Base-by-base conservation (phyloP, 2,113 vertebrate species). In the Polypterus senegalus region DNA sequence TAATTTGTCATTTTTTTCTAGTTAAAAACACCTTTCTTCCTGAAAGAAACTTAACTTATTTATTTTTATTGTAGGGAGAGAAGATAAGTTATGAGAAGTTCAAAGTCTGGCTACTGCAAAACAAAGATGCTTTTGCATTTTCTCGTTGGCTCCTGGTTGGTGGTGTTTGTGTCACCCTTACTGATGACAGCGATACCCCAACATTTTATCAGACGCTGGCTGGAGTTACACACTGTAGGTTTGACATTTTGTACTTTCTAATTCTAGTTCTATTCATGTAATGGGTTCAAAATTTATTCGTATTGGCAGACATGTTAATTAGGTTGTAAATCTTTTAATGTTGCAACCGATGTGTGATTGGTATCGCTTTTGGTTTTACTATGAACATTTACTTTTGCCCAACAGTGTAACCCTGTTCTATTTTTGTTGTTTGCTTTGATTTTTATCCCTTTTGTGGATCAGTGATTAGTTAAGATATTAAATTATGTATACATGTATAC, bases 151-250 rank as follows among this genome's bases (percentile, higher is more conserved):
- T 99, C 9, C 86, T 99, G 1, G 97, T 95, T 3, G 93, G 91
- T 64, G 92, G 94, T 54, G 91, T 97, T 1, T 97, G 92, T 7
- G 94, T 98, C 63, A 99, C 95, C 0, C 92, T 99, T 66, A 97
- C 96, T 0, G 94, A 98, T 63, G 95, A 99, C 70, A 99, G 94
- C 4, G 96, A 99, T 80, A 98, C 96, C 10, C 96, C 96, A 59
- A 99, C 96, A 67, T 99, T 99, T 88, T 99, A 99, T 78, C 96
- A 99, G 72, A 99, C 96, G 57, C 83, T 99, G 67, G 94, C 96
- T 65, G 96, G 96, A 62, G 96, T 99, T 83, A 99, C 96, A 9
- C 96, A 99, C 80, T 79, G 96, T 99, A 81, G 94, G 96, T 91
- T 55, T 61, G 2, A 9, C 62, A 4, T 2, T 27, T 58, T 60